These are phyloP conservation scores for Euschistus heros DNA, from an alignment of 1,140 invertebrate species.

Conservation along the genomic window DNA sequence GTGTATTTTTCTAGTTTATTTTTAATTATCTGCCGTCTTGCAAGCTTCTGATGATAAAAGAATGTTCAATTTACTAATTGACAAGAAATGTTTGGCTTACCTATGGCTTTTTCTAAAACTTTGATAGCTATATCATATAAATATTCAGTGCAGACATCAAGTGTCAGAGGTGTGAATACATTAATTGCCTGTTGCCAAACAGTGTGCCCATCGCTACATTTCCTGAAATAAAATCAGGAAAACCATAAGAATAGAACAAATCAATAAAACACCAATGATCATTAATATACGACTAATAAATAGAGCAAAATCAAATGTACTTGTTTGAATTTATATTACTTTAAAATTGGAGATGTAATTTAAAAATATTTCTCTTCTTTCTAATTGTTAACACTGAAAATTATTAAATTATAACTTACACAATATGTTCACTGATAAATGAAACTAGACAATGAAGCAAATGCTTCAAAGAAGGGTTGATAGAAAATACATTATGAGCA, in stretches of 20 bases:
- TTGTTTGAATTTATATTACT: too few relatives aligned
- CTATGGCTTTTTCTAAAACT: constrained; percentile 41
- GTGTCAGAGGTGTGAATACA: constrained; percentile 57
- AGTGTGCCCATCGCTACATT: constrained; percentile 38
- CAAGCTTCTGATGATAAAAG: too few relatives aligned
- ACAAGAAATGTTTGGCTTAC: constrained; percentile 1
- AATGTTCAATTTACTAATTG: too few relatives aligned
- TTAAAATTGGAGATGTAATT: too few relatives aligned
- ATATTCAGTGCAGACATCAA: constrained; percentile 63
- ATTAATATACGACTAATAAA: too few relatives aligned
- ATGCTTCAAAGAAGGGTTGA: constrained; percentile 57
- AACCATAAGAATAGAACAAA: too few relatives aligned
- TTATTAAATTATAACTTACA: constrained; percentile 37
- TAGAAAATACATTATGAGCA: constrained; percentile 35
- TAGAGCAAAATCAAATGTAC: too few relatives aligned
- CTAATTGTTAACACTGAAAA: too few relatives aligned
- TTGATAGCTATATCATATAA: constrained; percentile 47
- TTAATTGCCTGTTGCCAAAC: constrained; percentile 41
- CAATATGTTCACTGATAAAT: constrained; percentile 55
- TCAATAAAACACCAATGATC: too few relatives aligned
- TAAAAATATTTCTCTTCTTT: too few relatives aligned
- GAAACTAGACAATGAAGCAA: constrained; percentile 51
- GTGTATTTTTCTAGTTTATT: too few relatives aligned
- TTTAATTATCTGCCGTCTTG: too few relatives aligned
- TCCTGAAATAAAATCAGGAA: constrained; percentile 31